Base-by-base conservation (phyloP, 1,140 invertebrate species). In the Bacillus rossius region DNA sequence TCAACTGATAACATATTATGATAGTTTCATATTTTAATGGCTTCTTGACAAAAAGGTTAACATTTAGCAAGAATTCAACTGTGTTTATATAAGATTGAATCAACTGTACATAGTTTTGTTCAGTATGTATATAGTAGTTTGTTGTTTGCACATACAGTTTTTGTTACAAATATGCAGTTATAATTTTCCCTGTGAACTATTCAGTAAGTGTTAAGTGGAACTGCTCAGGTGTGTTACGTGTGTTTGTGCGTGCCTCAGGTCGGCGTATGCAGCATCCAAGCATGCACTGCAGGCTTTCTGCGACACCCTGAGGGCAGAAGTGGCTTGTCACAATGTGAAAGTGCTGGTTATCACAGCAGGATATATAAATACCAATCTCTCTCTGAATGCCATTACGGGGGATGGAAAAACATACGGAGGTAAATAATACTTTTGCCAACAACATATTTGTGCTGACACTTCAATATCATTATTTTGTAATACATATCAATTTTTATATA, bases 191-290 rank as follows among this genome's bases (percentile, higher is more conserved):
- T n/a, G n/a, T n/a, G n/a, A n/a, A n/a, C n/a, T n/a, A n/a, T n/a
- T n/a, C n/a, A n/a, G n/a, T n/a, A n/a, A n/a, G n/a, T n/a, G n/a
- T n/a, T n/a, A n/a, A n/a, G n/a, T n/a, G n/a, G n/a, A n/a, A n/a
- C n/a, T n/a, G n/a, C n/a, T n/a, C n/a, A n/a, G n/a, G n/a, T n/a
- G n/a, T n/a, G n/a, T n/a, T n/a, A n/a, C n/a, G n/a, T n/a, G n/a
- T n/a, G n/a, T n/a, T n/a, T n/a, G n/a, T n/a, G n/a, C 10, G 29
- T 10, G 10, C 29, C 29, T 34, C 29, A 84, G 91, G 60, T 90
- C 90, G 26, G 86, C 91, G 2, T 96, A 99, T 79, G 82, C 87
- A 59, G 93, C 94, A 17, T 95, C 94, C 0, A 99, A 99, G 77
- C 94, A 97, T 79, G 95, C 96, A 2, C 67, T 96, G 16, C 89